Conservation (phyloP, 2,797 vertebrate genomes). For the Iguana delicatissima region DNA sequence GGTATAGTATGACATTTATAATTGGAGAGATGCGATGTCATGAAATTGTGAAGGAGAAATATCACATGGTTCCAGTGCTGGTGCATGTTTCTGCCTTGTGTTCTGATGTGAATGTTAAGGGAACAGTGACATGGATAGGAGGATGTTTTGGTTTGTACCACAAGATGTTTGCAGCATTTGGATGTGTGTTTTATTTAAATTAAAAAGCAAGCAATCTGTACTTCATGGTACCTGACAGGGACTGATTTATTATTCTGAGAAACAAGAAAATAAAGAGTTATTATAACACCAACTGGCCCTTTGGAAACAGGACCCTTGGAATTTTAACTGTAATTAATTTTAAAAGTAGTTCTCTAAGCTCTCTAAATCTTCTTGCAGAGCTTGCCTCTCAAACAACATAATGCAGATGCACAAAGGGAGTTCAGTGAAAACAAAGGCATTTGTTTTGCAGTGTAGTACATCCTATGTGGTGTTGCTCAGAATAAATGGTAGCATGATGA, state of each 20-base stretch:
- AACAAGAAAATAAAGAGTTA: no score
- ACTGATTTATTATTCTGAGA: no score
- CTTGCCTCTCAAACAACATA: neutral
- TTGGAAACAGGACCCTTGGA: neutral
- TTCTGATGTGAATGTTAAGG: neutral
- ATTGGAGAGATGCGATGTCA: neutral
- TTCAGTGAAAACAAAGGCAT: neutral
- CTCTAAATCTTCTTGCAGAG: neutral
- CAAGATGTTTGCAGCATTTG: no score
- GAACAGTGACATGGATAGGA: no score
- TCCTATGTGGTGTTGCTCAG: neutral
- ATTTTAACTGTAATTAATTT: neutral
- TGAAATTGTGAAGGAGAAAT: neutral
- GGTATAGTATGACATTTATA: neutral
- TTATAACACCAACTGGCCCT: no score
- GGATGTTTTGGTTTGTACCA: no score
- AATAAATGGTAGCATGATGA: neutral
- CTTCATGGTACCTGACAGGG: no score
- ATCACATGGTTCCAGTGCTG: neutral
- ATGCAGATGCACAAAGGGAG: neutral
- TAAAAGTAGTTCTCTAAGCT: neutral
- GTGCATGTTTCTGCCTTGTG: neutral
- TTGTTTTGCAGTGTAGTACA: neutral
- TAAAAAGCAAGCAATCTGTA: no score
- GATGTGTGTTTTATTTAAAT: no score